phyloP scores from a whole-genome alignment of 2,888 invertebrate genomes.

The Oscheius myriophilus region DNA sequence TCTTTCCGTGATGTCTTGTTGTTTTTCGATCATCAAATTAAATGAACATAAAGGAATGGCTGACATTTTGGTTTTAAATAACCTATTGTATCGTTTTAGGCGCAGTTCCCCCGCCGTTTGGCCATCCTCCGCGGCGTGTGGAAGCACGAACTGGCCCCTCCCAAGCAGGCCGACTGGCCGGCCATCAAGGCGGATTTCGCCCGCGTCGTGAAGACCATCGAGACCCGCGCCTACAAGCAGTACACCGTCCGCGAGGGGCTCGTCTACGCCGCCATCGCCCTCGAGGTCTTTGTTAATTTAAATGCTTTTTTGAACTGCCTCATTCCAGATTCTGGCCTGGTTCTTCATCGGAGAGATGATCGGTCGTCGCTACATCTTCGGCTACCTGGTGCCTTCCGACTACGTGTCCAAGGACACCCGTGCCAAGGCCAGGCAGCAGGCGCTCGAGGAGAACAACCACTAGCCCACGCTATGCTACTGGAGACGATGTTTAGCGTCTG shows the following conservation, averaged over 20 bases:
- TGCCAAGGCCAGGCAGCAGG: conserved; percentile 27
- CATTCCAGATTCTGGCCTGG: conserved; percentile 89
- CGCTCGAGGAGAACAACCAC: too few species aligned
- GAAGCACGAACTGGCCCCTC: conserved; percentile 89
- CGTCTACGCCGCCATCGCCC: conserved; percentile 28
- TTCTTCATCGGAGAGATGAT: conserved; percentile 96
- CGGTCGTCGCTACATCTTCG: conserved; percentile 88
- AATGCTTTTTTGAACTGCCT: conserved; percentile 73
- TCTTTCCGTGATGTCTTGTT: too few species aligned
- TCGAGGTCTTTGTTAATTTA: conserved; percentile 22
- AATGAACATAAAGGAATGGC: too few species aligned
- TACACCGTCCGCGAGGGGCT: conserved; percentile 40
- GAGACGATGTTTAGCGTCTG: too few species aligned
- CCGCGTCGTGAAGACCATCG: conserved; percentile 45
- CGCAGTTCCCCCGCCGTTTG: conserved; percentile 60
- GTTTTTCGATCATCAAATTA: too few species aligned
- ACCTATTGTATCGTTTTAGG: conserved; percentile 15
- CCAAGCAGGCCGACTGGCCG: conserved; percentile 81
- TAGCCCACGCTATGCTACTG: too few species aligned
- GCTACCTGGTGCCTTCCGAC: conserved; percentile 74
- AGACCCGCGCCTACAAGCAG: conserved; percentile 51
- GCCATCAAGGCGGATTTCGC: conserved; percentile 74
- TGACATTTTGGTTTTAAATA: too few species aligned
- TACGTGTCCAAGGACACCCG: conserved; percentile 42
- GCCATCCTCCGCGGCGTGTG: conserved; percentile 81